Evolutionary conservation across 2,888 invertebrate species (phyloP).

Genomic region (Drosophila melanosoma): DNA sequence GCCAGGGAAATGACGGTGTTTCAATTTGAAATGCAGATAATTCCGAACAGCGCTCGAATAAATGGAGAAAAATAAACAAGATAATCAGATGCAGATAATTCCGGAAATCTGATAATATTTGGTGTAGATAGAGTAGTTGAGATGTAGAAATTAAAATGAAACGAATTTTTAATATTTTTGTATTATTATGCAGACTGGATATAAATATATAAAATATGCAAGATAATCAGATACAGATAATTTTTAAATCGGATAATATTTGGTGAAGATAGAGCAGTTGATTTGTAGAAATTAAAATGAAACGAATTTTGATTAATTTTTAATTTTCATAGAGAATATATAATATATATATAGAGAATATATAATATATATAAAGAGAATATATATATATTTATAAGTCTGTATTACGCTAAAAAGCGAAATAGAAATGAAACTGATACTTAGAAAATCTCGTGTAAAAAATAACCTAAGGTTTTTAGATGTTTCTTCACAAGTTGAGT

Average conservation of each 20-base stretch:
- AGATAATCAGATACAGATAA: background rate
- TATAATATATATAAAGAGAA: no score
- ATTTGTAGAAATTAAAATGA: background rate
- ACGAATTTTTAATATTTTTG: background rate
- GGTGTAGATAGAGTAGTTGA: background rate
- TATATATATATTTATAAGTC: background rate
- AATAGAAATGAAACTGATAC: background rate
- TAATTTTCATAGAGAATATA: no score
- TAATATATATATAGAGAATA: no score
- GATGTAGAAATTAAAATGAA: no score
- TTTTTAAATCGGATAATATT: background rate
- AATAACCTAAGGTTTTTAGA: background rate
- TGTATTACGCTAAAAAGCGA: background rate
- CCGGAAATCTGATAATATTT: background rate
- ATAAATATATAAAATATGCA: background rate
- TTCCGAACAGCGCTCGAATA: background rate
- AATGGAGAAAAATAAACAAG: background rate
- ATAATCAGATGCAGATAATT: background rate
- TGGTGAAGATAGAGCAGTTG: background rate
- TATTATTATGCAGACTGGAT: rapidly evolving
- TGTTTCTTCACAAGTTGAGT: no score
- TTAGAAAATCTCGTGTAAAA: background rate
- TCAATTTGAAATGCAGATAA: background rate
- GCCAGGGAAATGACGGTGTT: background rate
- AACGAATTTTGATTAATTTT: background rate